These are phyloP conservation scores for Penaeus japonicus DNA, from an alignment of 1,140 invertebrate genomes.

Conservation along the genomic window DNA sequence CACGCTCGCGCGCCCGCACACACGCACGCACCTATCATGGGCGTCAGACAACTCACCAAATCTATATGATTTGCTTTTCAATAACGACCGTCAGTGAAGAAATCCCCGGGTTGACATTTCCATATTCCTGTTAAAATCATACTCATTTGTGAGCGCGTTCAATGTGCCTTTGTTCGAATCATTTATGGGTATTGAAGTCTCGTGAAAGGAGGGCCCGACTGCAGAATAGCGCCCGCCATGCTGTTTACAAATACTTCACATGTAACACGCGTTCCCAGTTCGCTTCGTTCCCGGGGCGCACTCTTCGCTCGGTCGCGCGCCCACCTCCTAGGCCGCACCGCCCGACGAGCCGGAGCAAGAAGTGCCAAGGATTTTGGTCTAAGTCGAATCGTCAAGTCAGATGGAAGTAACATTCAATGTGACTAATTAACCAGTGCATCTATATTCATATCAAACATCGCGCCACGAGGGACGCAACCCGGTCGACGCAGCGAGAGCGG, in stretches of 20 bases:
- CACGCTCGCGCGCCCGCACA: background rate
- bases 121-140: conserved; percentile 58
- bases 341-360: background rate
- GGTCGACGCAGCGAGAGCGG: background rate
- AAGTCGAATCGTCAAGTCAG: conserved; percentile 45
- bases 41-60: background rate
- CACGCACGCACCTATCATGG: background rate
- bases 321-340: background rate
- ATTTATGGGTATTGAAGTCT: conserved; percentile 58
- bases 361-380: conserved; percentile 37
- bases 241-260: conserved; percentile 58
- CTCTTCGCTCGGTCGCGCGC: conserved; percentile 23
- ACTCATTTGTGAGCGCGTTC: conserved; percentile 53
- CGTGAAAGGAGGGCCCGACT: conserved; percentile 47
- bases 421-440: conserved; percentile 58
- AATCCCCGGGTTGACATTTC: conserved; percentile 35
- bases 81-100: background rate
- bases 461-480: conserved; percentile 13
- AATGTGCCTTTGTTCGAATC: conserved; percentile 54
- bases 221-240: conserved; percentile 54
- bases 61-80: background rate
- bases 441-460: conserved; percentile 59
- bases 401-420: conserved; percentile 57
- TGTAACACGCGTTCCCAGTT: conserved; percentile 48
- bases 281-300: background rate